Evolutionary conservation across 2,888 invertebrate genomes (phyloP).

Genomic region (Maniola hyperantus): DNA sequence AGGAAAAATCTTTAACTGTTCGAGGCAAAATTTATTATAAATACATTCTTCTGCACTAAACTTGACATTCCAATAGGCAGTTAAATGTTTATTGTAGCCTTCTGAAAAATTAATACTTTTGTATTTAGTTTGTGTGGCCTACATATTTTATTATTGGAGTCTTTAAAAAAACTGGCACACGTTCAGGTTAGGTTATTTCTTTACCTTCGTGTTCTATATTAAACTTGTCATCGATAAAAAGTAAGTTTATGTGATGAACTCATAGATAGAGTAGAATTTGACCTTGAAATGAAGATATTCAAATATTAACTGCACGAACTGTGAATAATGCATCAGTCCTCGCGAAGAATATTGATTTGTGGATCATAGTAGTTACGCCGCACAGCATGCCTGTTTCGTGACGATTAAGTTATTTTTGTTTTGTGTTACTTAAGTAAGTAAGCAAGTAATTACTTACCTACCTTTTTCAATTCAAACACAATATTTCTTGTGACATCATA

Average conservation of each 20-base stretch:
- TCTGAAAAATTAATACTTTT: too few species aligned
- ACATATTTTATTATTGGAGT: too few species aligned
- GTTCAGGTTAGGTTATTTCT: neutral
- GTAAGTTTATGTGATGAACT: neutral
- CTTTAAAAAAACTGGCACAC: neutral
- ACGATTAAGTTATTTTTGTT: neutral
- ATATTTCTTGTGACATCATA: too few species aligned
- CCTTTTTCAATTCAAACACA: too few species aligned
- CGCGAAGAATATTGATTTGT: slow-evolving; percentile 29
- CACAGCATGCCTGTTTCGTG: neutral
- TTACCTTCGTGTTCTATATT: neutral
- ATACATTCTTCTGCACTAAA: too few species aligned
- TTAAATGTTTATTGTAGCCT: too few species aligned
- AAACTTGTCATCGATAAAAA: slow-evolving; percentile 2
- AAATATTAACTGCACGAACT: slow-evolving; percentile 24
- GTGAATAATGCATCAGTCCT: slow-evolving; percentile 34
- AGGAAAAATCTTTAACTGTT: too few species aligned
- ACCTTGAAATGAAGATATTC: slow-evolving; percentile 26
- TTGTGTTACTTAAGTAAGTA: neutral
- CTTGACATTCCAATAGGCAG: too few species aligned
- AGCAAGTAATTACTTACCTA: too few species aligned
- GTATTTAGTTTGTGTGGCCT: too few species aligned
- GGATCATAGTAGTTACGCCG: slow-evolving; percentile 10
- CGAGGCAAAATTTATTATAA: too few species aligned
- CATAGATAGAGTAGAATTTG: slow-evolving; percentile 8